These are phyloP conservation scores for Lithobates sylvaticus DNA, from an alignment of 2,797 vertebrate genomes.

Conservation along the genomic window DNA sequence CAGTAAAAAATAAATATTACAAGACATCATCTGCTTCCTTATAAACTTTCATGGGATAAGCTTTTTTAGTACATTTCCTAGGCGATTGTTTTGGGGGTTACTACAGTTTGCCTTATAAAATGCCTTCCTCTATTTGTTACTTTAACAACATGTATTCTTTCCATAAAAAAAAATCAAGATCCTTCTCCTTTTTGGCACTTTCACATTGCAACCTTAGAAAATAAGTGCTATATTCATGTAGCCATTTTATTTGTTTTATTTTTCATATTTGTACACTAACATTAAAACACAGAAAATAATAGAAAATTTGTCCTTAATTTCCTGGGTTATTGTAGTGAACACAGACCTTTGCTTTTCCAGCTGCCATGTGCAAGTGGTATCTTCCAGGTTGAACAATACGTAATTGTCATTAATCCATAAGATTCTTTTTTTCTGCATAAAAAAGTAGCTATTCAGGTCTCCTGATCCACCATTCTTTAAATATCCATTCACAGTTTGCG, in stretches of 20 bases:
- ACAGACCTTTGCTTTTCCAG: neutral
- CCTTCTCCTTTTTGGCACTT: conserved; percentile 22
- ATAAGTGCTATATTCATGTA: conserved; percentile 49
- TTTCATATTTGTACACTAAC: conserved; percentile 31
- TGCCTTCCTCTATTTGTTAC: neutral
- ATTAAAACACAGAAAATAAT: conserved; percentile 39
- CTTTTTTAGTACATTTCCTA: neutral
- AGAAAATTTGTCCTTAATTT: conserved; percentile 39
- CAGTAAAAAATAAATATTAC: neutral
- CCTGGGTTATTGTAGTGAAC: conserved; percentile 27
- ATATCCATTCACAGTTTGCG: conserved; percentile 46
- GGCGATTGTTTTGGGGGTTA: neutral
- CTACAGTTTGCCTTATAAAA: neutral
- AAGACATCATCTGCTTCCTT: neutral
- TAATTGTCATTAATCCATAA: conserved; percentile 24
- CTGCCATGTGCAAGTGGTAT: neutral
- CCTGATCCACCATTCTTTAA: conserved; percentile 37
- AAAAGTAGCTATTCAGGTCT: conserved; percentile 31
- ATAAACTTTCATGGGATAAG: no score
- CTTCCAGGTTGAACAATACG: conserved; percentile 14
- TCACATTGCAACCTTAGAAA: conserved; percentile 23
- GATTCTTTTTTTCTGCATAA: conserved; percentile 33
- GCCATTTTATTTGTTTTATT: conserved; percentile 11
- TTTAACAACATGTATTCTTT: conserved; percentile 1
- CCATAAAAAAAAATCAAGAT: conserved; percentile 2